A percentile compares a stretch with the other conserved stretches of the same genome.
Conservation (phyloP, 2,888 invertebrate species). For the Saturnia japonica region DNA sequence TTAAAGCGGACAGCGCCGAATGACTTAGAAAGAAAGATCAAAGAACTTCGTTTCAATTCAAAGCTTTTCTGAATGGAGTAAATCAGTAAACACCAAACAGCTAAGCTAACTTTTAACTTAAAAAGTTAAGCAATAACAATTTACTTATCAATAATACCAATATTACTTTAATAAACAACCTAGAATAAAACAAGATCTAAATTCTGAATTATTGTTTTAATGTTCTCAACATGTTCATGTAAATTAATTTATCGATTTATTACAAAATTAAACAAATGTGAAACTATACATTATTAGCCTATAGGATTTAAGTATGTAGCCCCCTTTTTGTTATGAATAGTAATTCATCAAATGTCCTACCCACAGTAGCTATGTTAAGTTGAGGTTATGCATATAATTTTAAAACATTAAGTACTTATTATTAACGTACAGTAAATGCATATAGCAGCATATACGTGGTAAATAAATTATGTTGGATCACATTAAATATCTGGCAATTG, state of each 20-base stretch:
- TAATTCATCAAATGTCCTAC: background rate
- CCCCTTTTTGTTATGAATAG: background rate
- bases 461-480: conserved; percentile 32
- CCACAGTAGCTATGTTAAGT: too few relatives aligned
- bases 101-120: too few relatives aligned
- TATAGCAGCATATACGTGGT: conserved; percentile 9
- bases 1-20: too few relatives aligned
- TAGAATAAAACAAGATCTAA: background rate
- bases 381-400: background rate
- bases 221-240: background rate
- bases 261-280: background rate
- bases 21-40: too few relatives aligned
- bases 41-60: too few relatives aligned
- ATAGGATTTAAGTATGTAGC: background rate
- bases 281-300: background rate
- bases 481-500: conserved; percentile 59
- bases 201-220: background rate
- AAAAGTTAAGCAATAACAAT: too few relatives aligned
- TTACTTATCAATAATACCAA: background rate
- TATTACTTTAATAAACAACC: background rate
- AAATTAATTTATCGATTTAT: background rate
- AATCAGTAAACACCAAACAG: too few relatives aligned
- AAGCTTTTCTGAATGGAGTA: too few relatives aligned
- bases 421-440: conserved; percentile 1
- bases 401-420: background rate